Base-by-base conservation (phyloP, 2,888 invertebrate species). In the Melinopterus prodromus region DNA sequence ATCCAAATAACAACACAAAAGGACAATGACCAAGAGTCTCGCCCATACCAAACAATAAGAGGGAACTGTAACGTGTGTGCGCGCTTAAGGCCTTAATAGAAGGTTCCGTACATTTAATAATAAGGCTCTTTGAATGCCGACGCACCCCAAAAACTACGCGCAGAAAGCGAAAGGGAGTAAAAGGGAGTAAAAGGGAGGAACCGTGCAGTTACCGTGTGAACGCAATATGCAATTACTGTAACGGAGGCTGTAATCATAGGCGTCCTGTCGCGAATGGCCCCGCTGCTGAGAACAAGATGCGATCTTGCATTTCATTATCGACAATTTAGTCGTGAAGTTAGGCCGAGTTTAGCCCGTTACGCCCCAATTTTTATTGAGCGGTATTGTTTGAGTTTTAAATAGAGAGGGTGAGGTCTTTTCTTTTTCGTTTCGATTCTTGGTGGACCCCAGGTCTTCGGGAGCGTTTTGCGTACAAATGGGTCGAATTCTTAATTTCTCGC, bases 201-300 rank as follows among this genome's bases (percentile, higher is more conserved):
- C 84, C 79, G 83, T 53, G 81, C 84, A 82, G 84, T 86, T 86
- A 74, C 85, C 87, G 88, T 88, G 88, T 87, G 88, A 87, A 88
- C 87, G 86, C 86, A 86, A 85, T 86, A 86, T 88, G 87, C 88
- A 88, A 88, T 88, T 88, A 88, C 84, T 87, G 88, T 88, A 88
- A 88, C 88, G 86, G 87, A 88, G 86, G 87, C 87, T 84, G 83
- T 84, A 88, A 88, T 88, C 87, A 86, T 83, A 80, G 85, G 81
- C 84, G 79, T 82, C 86, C 85, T 82, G 81, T 53, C 71, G 81
- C 69, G 74, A 26, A n/a, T 80, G 82, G 81, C 82, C 85, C 84
- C 82, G 87, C 87, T 88, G 88, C 83, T 88, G 88, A 87, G 88
- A 88, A 87, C 85, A 84, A 82, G 82, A 80, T 80, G 71, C 70